Base-by-base conservation (phyloP, 2,113 vertebrate species). In the Dermatemys mawii region DNA sequence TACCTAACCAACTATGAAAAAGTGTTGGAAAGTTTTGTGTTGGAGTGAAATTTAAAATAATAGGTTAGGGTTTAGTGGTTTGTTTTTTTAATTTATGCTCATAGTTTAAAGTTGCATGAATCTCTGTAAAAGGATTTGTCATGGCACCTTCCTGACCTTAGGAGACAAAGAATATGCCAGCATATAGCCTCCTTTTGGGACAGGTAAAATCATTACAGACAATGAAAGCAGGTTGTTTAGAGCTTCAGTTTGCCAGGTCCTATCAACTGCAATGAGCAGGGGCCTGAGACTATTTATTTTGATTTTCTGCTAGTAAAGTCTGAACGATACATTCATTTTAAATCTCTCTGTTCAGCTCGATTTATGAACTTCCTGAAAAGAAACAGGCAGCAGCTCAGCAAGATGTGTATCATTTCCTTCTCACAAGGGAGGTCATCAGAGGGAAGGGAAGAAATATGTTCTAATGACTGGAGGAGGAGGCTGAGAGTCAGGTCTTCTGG, bases 181-280 rank as follows among this genome's bases (percentile, higher is more conserved):
- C 29, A 85, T 4, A 82, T 94, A 88, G 57, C 0, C 32, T 89
- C 50, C 32, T 60, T 41, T 49, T 49, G 27, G 38, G 73, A 92
- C 93, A 93, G 2, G 41, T 70, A 67, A 87, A 81, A 32, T 55
- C 94, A 78, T 92, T 88, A 92, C 0, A 84, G 26, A 78, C 38
- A 8, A 90, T 51, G 67, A 93, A 88, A 97, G 55, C 55, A 88
- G 10, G 51, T 94, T 82, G 29, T 93, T 95, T 76, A 27, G 12
- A 93, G 41, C 46, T 95, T 91, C 90, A 81, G 78, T 89, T n/a
- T 87, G 80, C 94, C 60, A 95, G 50, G 83, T 21, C 5, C 38
- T 93, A 80, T 93, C 91, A 94, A 86, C 81, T 88, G 24, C 27
- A 91, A 76, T 32, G 7, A 95, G 75, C 4, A 26, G 12, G 4